These are phyloP conservation scores for Acleris laterana DNA, from an alignment of 2,888 invertebrate genomes.

Conservation along the genomic window DNA sequence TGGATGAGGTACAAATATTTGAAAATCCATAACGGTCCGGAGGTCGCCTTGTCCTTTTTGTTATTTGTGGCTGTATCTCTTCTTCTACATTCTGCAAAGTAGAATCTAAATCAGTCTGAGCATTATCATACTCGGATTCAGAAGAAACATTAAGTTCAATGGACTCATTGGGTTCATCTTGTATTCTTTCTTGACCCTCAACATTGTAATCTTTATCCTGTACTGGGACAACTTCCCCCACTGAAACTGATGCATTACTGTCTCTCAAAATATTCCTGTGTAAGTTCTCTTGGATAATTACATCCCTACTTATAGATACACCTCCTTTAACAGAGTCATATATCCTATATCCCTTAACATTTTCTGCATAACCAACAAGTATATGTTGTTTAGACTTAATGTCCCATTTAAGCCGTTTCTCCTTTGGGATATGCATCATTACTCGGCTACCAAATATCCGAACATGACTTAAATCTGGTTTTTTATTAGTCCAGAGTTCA, in stretches of 20 bases:
- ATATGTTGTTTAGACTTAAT: conserved; percentile 37
- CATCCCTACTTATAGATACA: conserved; percentile 38
- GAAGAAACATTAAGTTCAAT: neutral
- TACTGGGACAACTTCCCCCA: neutral
- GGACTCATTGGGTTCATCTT: no score
- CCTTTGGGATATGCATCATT: conserved; percentile 42
- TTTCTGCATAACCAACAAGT: conserved; percentile 42
- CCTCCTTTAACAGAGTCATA: conserved; percentile 34
- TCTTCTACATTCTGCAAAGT: neutral
- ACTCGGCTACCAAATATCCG: conserved; percentile 40
- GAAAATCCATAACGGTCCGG: neutral
- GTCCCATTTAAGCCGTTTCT: conserved; percentile 41
- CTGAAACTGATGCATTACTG: neutral
- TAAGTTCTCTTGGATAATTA: conserved; percentile 33
- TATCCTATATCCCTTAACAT: conserved; percentile 43
- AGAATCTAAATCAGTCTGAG: neutral
- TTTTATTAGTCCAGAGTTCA: conserved; percentile 41
- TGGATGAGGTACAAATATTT: neutral
- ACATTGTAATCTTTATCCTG: neutral
- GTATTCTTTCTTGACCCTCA: no score
- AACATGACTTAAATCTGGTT: conserved; percentile 39
- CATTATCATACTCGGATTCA: neutral
- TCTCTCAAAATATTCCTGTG: neutral
- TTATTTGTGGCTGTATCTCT: neutral
- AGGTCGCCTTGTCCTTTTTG: neutral